Percentiles rank a stretch among this genome's conserved stretches.
Conservation (phyloP, 2,797 vertebrate genomes). For the Arvicola amphibius region DNA sequence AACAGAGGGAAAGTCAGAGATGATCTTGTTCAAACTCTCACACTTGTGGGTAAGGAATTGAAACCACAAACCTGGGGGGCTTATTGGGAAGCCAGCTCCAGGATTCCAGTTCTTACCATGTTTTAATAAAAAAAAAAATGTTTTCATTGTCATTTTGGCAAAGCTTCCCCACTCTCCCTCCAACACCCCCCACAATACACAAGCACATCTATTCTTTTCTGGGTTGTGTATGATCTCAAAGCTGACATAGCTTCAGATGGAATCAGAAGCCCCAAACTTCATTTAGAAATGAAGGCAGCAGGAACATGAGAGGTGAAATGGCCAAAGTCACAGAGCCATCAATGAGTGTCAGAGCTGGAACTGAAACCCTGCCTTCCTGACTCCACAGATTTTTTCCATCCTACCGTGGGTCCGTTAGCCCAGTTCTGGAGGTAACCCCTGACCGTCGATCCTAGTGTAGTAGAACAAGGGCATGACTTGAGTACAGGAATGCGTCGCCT, state of each 20-base stretch:
- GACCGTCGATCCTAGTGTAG: neutral
- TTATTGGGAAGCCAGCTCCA: neutral
- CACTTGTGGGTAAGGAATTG: neutral
- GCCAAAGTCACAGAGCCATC: neutral
- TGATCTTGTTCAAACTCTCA: conserved; percentile 2
- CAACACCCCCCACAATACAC: neutral
- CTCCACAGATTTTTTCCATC: conserved; percentile 16
- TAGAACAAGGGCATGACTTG: conserved; percentile 26
- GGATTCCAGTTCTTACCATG: neutral
- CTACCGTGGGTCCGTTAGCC: neutral
- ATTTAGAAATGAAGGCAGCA: neutral
- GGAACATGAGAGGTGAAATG: neutral
- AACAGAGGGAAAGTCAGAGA: neutral
- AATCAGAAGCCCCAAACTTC: neutral
- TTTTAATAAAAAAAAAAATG: neutral
- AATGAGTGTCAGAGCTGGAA: neutral
- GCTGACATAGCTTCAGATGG: conserved; percentile 21
- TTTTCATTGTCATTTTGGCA: neutral
- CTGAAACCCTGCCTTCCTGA: neutral
- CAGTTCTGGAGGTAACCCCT: neutral
- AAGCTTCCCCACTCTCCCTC: neutral
- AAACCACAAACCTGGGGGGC: neutral
- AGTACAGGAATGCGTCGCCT: neutral
- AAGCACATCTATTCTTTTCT: conserved; percentile 21
- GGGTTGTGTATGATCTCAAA: neutral